Conservation (phyloP, 1,140 invertebrate genomes). For the Cydia fagiglandana region DNA sequence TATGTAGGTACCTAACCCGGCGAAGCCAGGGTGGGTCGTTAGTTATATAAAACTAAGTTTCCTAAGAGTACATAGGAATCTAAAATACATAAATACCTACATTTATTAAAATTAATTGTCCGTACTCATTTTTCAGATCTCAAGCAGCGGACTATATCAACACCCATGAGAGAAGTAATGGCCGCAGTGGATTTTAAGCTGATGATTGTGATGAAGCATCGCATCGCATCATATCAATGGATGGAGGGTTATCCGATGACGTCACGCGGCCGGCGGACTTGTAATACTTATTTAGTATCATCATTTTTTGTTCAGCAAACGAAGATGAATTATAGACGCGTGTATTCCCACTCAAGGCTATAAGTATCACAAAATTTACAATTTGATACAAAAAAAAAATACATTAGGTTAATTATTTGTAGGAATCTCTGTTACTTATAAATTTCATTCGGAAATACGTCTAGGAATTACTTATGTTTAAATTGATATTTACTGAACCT, state of each 20-base stretch:
- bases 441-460: not conserved
- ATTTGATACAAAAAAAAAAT: constrained; percentile 16
- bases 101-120: too few species aligned
- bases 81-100: too few species aligned
- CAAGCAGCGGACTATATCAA: not conserved
- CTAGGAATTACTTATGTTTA: not conserved
- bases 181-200: too few species aligned
- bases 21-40: too few species aligned
- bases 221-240: not conserved
- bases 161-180: too few species aligned
- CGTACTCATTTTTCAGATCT: not conserved
- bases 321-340: constrained; percentile 25
- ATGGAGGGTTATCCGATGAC: constrained; percentile 19
- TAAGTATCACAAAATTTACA: constrained; percentile 14
- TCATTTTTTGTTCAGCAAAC: constrained; percentile 22
- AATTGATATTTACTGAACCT: too few species aligned
- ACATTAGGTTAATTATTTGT: not conserved
- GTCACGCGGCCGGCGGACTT: constrained; percentile 18
- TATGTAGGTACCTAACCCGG: too few species aligned
- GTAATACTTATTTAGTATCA: constrained; percentile 31
- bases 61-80: too few species aligned
- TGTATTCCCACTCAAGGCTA: constrained; percentile 15
- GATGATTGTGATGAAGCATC: not conserved
- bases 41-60: too few species aligned
- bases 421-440: not conserved